Percentiles rank a stretch among this genome's conserved stretches.
Conservation (phyloP, 2,113 vertebrate species). For the Condylura cristata region DNA sequence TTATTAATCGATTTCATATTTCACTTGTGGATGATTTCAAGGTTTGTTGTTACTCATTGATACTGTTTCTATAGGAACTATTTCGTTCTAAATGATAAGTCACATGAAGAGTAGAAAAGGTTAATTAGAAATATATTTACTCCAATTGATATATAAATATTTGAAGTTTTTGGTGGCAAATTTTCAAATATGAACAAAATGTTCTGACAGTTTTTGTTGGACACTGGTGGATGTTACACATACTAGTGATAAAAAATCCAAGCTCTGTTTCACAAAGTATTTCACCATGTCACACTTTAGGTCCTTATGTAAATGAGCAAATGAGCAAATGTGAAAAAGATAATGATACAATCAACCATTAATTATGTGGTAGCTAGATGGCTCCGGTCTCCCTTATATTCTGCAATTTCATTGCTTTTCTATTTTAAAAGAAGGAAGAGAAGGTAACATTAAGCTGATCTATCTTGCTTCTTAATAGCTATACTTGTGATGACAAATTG, state of each 20-base stretch:
- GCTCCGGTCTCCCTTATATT: not conserved
- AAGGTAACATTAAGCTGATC: slow-evolving; percentile 55
- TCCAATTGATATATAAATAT: slow-evolving; percentile 58
- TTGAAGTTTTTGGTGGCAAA: slow-evolving; percentile 11
- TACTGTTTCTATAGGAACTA: slow-evolving; percentile 59
- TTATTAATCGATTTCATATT: slow-evolving; percentile 63
- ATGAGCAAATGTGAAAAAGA: not conserved
- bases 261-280: not conserved
- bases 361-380: slow-evolving; percentile 27
- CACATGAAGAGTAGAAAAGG: slow-evolving; percentile 43
- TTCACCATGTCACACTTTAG: not conserved
- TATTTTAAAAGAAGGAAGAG: slow-evolving; percentile 6
- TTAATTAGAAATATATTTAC: slow-evolving; percentile 65
- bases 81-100: slow-evolving; percentile 56
- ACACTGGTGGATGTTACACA: not conserved
- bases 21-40: slow-evolving; percentile 51
- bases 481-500: not conserved
- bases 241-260: slow-evolving; percentile 26
- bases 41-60: slow-evolving; percentile 33
- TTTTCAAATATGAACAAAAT: slow-evolving; percentile 25
- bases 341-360: not conserved
- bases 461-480: slow-evolving; percentile 54
- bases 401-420: slow-evolving; percentile 47
- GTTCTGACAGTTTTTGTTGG: not conserved
- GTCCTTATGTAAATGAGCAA: slow-evolving; percentile 23